Evolutionary conservation across 2,113 vertebrate genomes (phyloP).

Genomic region (Prunella himalayana): DNA sequence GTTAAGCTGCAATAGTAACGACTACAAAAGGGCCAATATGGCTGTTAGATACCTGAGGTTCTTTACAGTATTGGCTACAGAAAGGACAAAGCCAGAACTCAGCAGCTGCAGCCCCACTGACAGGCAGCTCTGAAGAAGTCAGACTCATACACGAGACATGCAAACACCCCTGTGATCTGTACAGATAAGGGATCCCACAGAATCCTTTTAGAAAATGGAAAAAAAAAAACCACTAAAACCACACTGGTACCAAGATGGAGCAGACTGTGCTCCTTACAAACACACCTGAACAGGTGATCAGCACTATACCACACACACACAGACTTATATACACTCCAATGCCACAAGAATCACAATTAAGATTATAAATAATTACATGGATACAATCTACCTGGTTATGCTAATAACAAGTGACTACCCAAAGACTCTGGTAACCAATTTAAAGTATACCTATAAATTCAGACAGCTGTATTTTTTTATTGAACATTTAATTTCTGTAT

Average conservation of each 20-base stretch:
- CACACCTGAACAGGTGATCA: not conserved
- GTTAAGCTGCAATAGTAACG: not conserved
- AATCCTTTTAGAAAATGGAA: not conserved
- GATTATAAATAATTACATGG: not conserved
- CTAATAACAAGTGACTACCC: not conserved
- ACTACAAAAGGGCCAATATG: not conserved
- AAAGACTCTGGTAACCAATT: not conserved
- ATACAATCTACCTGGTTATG: not conserved
- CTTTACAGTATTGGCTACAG: not conserved
- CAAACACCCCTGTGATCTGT: not conserved
- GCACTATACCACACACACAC: not conserved
- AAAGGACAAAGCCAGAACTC: not conserved
- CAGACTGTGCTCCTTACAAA: not conserved
- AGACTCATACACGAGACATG: fast-evolving
- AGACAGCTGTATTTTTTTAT: not conserved
- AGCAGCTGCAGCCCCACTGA: not conserved
- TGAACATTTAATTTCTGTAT: not conserved
- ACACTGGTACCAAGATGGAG: not conserved
- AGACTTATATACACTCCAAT: not conserved
- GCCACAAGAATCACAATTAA: not conserved
- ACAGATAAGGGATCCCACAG: fast-evolving
- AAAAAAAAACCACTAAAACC: not conserved
- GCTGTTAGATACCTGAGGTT: not conserved
- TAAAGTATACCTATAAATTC: not conserved
- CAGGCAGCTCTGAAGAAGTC: not conserved